Conservation (phyloP, 2,113 vertebrate genomes). For the Hirundichthys speculiger region DNA sequence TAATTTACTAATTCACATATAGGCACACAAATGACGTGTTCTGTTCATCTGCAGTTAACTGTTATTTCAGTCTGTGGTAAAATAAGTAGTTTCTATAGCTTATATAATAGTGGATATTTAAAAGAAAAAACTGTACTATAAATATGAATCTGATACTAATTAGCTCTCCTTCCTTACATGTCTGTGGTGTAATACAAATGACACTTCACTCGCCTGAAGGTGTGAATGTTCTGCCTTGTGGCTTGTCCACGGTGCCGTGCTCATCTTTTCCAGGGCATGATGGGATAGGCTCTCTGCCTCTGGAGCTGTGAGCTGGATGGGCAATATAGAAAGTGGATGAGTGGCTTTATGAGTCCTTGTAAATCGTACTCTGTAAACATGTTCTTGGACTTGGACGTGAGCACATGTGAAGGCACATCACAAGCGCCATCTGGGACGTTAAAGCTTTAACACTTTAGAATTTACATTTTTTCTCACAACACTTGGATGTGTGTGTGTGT, state of each 20-base stretch:
- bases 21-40: slow-evolving; percentile 10
- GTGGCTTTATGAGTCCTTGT: slow-evolving; percentile 10
- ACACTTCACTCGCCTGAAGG: background rate
- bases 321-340: slow-evolving; percentile 2
- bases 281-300: background rate
- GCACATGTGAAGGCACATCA: too few species aligned
- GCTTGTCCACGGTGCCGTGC: background rate
- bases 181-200: slow-evolving; percentile 4
- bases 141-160: too few species aligned
- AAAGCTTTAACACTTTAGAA: too few species aligned
- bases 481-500: too few species aligned
- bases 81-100: background rate
- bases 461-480: too few species aligned
- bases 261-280: background rate
- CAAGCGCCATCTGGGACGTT: too few species aligned
- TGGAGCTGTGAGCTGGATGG: background rate
- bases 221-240: background rate
- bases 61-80: background rate
- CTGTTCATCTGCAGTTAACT: background rate
- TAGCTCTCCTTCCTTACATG: background rate
- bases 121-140: too few species aligned
- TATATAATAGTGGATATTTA: too few species aligned
- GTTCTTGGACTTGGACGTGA: too few species aligned
- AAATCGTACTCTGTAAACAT: slow-evolving; percentile 8
- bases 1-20: slow-evolving; percentile 45